Evolutionary conservation across 2,797 vertebrate genomes (phyloP), one percentile per base, ranked within the genome.

Genomic region (Schizothorax lantsangensis): DNA sequence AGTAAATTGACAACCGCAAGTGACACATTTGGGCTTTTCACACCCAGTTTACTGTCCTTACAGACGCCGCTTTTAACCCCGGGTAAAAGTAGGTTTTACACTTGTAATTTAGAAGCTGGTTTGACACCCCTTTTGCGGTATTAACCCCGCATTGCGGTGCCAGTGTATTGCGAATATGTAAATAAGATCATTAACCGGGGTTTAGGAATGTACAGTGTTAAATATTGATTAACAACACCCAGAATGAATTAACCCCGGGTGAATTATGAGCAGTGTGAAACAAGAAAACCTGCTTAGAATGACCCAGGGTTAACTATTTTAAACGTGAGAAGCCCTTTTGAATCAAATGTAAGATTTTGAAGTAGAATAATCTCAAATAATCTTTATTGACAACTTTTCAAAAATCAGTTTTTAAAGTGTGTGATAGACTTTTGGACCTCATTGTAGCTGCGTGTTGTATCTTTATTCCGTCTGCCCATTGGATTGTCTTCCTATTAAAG

Each of bases 401-500:
- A 68, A 7, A 68, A 17, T 8, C 15, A 2, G 14, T 66, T 66
- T 66, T 33, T 33, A 9, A 17, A 68, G 15, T 68, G 64, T 1
- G 7, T 1, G 17, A 33, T 36, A 11, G 47, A 78, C 74, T n/a
- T 78, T 57, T 38, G 49, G 49, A 40, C 52, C 33, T 38, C 52
- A 15, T 5, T 57, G 21, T 64, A 30, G 59, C 59, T 79, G 45
- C 2, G 1, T 33, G 26, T 26, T n/a, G 14, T 7, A 9, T 64
- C 33, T 62, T 26, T 19, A 26, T 38, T 43, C 36, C 3, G 0
- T 36, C 72, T 30, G 4, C 30, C 59, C 38, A 4, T 33, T 11
- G 11, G 49, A 57, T 71, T 71, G 23, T 57, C 64, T 71, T 26
- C 77, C 49, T 71, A 52, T 86, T 64, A 64, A 72, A 81, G 30